A percentile compares a stretch with the other conserved stretches of the same genome.
Conservation (phyloP, 1,140 invertebrate species). For the Brachystomella parvula region DNA sequence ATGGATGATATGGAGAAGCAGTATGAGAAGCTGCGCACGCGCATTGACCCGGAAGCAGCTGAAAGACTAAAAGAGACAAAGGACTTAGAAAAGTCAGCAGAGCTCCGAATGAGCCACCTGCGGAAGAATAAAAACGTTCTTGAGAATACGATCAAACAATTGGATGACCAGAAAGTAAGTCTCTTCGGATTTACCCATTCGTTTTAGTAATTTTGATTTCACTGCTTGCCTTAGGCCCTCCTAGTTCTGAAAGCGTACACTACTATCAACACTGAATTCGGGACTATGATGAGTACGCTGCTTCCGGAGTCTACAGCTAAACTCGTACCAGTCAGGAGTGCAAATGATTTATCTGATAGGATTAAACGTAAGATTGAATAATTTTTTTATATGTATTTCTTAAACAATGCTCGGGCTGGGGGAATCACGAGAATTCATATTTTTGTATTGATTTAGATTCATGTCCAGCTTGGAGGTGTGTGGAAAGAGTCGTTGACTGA, state of each 20-base stretch:
- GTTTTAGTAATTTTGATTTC: not conserved
- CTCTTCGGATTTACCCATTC: not conserved
- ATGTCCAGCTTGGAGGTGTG: conserved; percentile 82
- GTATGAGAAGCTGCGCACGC: not conserved
- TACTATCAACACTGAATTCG: conserved; percentile 77
- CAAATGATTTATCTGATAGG: conserved; percentile 20
- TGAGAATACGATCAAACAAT: conserved; percentile 39
- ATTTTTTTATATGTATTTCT: not conserved
- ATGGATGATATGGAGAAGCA: not conserved
- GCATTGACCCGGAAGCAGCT: not conserved
- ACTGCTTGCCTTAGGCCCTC: conserved; percentile 9
- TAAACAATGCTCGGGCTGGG: not conserved
- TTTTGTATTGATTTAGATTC: conserved; percentile 51
- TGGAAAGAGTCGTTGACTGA: conserved; percentile 97
- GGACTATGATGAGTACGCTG: conserved; percentile 87
- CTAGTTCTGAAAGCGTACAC: conserved; percentile 32
- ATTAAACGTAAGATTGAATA: conserved; percentile 26
- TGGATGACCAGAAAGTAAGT: conserved; percentile 9
- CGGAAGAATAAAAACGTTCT: conserved; percentile 69
- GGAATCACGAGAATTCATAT: not conserved
- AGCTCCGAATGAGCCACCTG: conserved; percentile 76
- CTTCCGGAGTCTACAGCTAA: conserved; percentile 82
- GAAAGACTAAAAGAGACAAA: not conserved
- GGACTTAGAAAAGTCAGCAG: conserved; percentile 34
- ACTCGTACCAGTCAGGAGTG: conserved; percentile 54